Evolutionary conservation across 2,888 invertebrate genomes (phyloP).

Genomic region (Lycia hirtaria): DNA sequence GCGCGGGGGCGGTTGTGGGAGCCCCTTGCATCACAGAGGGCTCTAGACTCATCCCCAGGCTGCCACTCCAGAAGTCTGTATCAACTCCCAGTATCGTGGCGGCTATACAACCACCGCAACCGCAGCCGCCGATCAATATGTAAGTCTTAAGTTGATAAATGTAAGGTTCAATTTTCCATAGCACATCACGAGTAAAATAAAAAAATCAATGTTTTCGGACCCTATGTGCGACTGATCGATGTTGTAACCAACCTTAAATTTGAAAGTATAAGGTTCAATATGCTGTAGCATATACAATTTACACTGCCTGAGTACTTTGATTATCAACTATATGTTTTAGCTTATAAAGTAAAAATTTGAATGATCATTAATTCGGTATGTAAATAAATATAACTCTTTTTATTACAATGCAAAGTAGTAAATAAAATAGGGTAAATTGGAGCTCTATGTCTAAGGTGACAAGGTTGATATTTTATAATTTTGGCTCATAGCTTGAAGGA

Average conservation of each 20-base stretch:
- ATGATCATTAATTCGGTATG: too few relatives aligned
- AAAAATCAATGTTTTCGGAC: too few relatives aligned
- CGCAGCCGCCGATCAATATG: constrained; percentile 63
- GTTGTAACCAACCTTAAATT: too few relatives aligned
- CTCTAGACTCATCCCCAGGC: constrained; percentile 74
- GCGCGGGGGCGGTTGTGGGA: constrained; percentile 54
- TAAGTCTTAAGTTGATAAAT: constrained; percentile 47
- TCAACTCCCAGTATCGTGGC: constrained; percentile 96
- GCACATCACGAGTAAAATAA: not conserved
- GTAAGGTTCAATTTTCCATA: constrained; percentile 6
- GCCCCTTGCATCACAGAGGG: constrained; percentile 73
- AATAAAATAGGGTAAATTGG: too few relatives aligned
- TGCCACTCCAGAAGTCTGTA: constrained; percentile 95
- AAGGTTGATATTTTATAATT: too few relatives aligned
- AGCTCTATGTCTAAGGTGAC: too few relatives aligned
- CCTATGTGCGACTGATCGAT: too few relatives aligned
- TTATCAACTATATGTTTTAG: not conserved
- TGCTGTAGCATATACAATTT: not conserved
- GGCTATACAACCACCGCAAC: constrained; percentile 71
- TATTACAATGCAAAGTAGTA: too few relatives aligned
- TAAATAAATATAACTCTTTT: not conserved
- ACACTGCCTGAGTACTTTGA: not conserved
- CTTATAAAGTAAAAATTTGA: not conserved
- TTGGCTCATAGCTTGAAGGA: not conserved
- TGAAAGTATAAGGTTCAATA: too few relatives aligned